Evolutionary conservation across 2,888 invertebrate genomes (phyloP).

Genomic region (Meteorus colon): DNA sequence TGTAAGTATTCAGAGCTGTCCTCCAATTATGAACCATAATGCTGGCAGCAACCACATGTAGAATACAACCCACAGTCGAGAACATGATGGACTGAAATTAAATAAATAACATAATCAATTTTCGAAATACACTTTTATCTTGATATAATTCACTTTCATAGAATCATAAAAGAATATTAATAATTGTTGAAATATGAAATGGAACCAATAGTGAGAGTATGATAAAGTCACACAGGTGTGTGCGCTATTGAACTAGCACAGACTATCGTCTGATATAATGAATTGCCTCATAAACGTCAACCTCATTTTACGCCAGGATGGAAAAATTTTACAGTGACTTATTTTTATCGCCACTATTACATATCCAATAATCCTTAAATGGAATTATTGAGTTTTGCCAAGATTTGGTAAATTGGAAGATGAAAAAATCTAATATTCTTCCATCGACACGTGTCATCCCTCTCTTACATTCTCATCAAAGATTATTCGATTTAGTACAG

Average conservation of each 20-base stretch:
- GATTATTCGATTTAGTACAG: not conserved
- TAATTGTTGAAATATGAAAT: constrained; percentile 18
- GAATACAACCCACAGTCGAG: constrained; percentile 77
- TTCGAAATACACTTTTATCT: constrained; percentile 8
- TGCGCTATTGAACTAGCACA: not conserved
- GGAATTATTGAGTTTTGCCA: not conserved
- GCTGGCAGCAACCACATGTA: constrained; percentile 80
- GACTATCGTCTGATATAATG: not conserved
- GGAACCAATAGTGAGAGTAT: constrained; percentile 27
- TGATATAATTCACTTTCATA: not conserved
- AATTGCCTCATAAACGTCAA: constrained; percentile 14
- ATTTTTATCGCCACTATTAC: not conserved
- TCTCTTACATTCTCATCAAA: not conserved
- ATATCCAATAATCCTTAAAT: not conserved
- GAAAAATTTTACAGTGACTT: constrained; percentile 28
- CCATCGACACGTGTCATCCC: not conserved
- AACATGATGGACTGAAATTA: constrained; percentile 76
- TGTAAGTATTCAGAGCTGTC: constrained; percentile 61
- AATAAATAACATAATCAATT: constrained; percentile 38
- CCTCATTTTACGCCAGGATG: constrained; percentile 27
- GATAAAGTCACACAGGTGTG: constrained; percentile 4
- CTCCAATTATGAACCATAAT: constrained; percentile 77
- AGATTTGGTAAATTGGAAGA: not conserved
- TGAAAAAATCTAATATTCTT: too few relatives aligned
- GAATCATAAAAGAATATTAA: constrained; percentile 10